Percentiles rank a stretch among this genome's conserved stretches.
Evolutionary conservation across 2,888 invertebrate genomes (phyloP).

Genomic region (Seira musarum): DNA sequence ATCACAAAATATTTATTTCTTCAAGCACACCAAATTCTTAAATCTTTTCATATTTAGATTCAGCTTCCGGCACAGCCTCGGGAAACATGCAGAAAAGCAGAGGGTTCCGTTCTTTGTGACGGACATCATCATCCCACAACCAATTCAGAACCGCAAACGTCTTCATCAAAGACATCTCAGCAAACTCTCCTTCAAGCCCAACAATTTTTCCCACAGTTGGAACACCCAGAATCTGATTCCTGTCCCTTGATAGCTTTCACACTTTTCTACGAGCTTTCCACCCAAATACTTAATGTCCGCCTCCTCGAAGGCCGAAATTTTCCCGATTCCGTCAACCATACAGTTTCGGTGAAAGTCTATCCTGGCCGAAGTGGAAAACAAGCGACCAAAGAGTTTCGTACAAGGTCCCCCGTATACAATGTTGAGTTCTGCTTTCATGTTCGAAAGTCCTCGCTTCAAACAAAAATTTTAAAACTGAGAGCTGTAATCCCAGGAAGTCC

Average conservation of each 20-base stretch:
- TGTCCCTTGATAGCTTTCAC: constrained; percentile 65
- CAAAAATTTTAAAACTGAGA: constrained; percentile 66
- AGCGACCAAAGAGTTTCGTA: constrained; percentile 62
- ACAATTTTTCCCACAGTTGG: constrained; percentile 67
- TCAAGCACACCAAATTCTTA: too few relatives aligned
- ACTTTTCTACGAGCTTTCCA: constrained; percentile 62
- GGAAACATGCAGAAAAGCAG: background rate
- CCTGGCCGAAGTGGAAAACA: constrained; percentile 67
- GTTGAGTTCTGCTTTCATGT: constrained; percentile 68
- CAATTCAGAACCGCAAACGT: constrained; percentile 39
- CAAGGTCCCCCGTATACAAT: constrained; percentile 65
- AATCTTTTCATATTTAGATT: constrained; percentile 40
- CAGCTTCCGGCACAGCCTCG: constrained; percentile 54
- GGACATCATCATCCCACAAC: background rate
- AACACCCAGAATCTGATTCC: constrained; percentile 49
- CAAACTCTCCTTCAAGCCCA: constrained; percentile 60
- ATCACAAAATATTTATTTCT: background rate
- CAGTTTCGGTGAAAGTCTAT: constrained; percentile 66
- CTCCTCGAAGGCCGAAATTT: constrained; percentile 67
- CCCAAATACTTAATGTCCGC: constrained; percentile 64
- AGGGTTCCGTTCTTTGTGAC: background rate
- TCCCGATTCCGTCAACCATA: constrained; percentile 58
- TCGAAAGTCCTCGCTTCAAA: constrained; percentile 62
- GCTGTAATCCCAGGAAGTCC: constrained; percentile 59
- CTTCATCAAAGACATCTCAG: constrained; percentile 28